phyloP scores from a whole-genome alignment of 1,140 invertebrate species.

The Drosophila lowei region DNA sequence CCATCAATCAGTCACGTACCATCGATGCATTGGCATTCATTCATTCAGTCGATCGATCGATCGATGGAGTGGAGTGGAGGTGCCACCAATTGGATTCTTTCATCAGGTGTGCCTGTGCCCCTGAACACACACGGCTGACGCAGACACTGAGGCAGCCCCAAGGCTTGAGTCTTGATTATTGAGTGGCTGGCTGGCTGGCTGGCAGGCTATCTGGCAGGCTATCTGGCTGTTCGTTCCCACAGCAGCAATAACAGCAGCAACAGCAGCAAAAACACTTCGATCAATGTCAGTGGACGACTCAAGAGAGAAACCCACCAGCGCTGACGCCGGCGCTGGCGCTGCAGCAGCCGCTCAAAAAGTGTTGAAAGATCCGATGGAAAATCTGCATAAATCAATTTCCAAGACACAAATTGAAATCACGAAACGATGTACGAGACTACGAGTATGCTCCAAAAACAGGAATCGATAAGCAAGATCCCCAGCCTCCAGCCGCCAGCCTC shows the following conservation, averaged over 20 bases:
- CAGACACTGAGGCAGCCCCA: slow-evolving; percentile 1
- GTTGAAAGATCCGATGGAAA: slow-evolving; percentile 54
- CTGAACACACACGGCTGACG: slow-evolving; percentile 8
- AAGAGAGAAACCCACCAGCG: slow-evolving; percentile 25
- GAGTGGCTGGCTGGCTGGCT: background rate
- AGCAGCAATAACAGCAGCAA: slow-evolving; percentile 19
- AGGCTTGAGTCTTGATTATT: slow-evolving; percentile 1
- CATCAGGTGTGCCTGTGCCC: slow-evolving; percentile 7
- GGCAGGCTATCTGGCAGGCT: background rate
- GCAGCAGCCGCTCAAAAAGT: slow-evolving; percentile 20
- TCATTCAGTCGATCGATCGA: background rate
- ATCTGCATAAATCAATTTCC: slow-evolving; percentile 77
- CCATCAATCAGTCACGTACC: slow-evolving; percentile 64
- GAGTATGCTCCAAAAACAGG: slow-evolving; percentile 49
- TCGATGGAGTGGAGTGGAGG: background rate
- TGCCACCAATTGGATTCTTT: slow-evolving; percentile 13
- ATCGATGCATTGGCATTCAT: slow-evolving; percentile 48
- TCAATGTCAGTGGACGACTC: slow-evolving; percentile 38
- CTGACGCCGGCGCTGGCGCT: too few relatives aligned
- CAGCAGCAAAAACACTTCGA: slow-evolving; percentile 36
- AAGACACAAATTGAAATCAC: slow-evolving; percentile 57
- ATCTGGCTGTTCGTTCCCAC: slow-evolving; percentile 24
- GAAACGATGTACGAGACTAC: slow-evolving; percentile 9
- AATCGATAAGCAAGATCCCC: slow-evolving; percentile 27
- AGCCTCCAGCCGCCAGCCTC: slow-evolving; percentile 1